These are phyloP conservation scores for Cyclopterus lumpus DNA, from an alignment of 2,797 vertebrate genomes.

Conservation along the genomic window DNA sequence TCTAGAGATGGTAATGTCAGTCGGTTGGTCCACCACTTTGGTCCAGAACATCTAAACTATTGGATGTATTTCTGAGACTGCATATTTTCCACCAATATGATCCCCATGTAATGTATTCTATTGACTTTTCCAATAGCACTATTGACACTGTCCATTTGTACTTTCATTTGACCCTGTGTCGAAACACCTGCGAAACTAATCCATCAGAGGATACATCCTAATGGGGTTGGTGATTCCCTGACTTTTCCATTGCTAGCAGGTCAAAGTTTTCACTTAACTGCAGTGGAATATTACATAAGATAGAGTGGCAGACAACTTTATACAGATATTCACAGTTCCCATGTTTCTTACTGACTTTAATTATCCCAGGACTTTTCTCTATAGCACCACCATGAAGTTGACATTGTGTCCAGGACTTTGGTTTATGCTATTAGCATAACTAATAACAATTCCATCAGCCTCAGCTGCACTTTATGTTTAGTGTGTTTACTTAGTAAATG, in stretches of 20 bases:
- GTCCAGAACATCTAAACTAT: not conserved
- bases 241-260: not conserved
- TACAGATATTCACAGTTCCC: not conserved
- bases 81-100: no score
- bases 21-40: not conserved
- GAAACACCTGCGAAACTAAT: not conserved
- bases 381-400: not conserved
- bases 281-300: not conserved
- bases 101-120: not conserved
- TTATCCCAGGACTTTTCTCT: not conserved
- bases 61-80: not conserved
- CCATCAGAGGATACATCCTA: not conserved
- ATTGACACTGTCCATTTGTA: not conserved
- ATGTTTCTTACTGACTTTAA: not conserved
- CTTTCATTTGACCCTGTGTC: not conserved
- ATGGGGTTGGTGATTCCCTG: not conserved
- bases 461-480: not conserved
- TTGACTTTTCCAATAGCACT: not conserved
- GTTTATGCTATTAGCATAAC: not conserved
- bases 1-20: not conserved
- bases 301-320: no score
- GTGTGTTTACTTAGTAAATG: not conserved
- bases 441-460: not conserved
- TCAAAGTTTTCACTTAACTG: not conserved
- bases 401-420: not conserved